Evolutionary conservation across 2,797 vertebrate species (phyloP).

Genomic region (Toxotes lorentzi): DNA sequence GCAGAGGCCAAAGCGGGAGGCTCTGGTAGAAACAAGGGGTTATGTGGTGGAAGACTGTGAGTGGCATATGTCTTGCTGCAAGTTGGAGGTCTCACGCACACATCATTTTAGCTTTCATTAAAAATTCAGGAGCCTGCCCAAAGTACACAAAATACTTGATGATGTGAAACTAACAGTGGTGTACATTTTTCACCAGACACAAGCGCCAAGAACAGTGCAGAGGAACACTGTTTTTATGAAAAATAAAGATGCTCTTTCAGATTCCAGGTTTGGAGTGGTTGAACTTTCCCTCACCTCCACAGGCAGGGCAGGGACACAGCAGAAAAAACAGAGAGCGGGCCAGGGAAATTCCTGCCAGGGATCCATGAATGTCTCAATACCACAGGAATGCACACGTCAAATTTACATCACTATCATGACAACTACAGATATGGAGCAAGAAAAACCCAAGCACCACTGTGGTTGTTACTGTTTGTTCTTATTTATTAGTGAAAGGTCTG

Average conservation of each 20-base stretch:
- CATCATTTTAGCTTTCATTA: constrained; percentile 9
- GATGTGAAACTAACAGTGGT: neutral
- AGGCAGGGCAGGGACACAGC: constrained; percentile 64
- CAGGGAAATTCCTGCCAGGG: constrained; percentile 78
- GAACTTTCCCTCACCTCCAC: constrained; percentile 79
- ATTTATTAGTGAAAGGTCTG: constrained; percentile 24
- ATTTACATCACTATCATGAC: constrained; percentile 65
- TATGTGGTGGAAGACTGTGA: neutral
- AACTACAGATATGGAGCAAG: constrained; percentile 43
- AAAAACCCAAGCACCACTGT: constrained; percentile 23
- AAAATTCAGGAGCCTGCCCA: constrained; percentile 7
- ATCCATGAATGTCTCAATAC: constrained; percentile 72
- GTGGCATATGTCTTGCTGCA: too few species aligned
- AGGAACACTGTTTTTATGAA: constrained; percentile 25
- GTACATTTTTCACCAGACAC: neutral
- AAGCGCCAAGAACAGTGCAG: neutral
- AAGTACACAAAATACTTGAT: constrained; percentile 1
- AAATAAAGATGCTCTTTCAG: constrained; percentile 57
- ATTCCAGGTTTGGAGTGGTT: constrained; percentile 72
- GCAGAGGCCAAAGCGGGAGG: neutral
- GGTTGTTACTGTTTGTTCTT: constrained; percentile 48
- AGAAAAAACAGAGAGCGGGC: constrained; percentile 59
- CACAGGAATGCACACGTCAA: constrained; percentile 74
- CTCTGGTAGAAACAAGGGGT: neutral
- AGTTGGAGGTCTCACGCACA: too few species aligned